Conservation (phyloP, 1,140 invertebrate genomes). For the Drosophila nikananu region DNA sequence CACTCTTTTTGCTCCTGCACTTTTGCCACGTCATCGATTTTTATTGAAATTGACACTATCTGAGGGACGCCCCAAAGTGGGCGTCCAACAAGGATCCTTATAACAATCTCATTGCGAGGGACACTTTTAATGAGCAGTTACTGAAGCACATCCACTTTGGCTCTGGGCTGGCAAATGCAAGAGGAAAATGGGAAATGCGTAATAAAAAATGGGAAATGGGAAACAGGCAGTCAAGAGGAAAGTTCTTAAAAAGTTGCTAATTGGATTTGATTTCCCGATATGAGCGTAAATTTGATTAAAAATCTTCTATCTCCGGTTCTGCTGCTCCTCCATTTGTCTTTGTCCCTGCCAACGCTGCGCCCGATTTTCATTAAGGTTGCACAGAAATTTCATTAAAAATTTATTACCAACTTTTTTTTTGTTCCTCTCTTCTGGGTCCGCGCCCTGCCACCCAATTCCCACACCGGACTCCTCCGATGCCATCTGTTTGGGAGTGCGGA, state of each 20-base stretch:
- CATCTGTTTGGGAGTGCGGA: slow-evolving; percentile 61
- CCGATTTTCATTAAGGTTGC: slow-evolving; percentile 57
- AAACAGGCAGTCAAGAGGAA: slow-evolving; percentile 29
- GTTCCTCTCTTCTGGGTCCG: background rate
- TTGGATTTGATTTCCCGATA: slow-evolving; percentile 80
- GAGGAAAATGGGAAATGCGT: background rate
- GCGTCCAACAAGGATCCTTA: slow-evolving; percentile 53
- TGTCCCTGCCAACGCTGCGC: slow-evolving; percentile 4
- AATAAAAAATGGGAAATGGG: background rate
- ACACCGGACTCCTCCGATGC: slow-evolving; percentile 16
- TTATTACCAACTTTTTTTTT: slow-evolving; percentile 65
- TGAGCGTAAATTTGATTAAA: slow-evolving; percentile 74
- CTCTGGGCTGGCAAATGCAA: slow-evolving; percentile 5
- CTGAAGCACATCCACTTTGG: slow-evolving; percentile 38
- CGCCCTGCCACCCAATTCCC: slow-evolving; percentile 5
- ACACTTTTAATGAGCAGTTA: slow-evolving; percentile 77
- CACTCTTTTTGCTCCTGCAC: slow-evolving; percentile 23
- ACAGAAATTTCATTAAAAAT: slow-evolving; percentile 79
- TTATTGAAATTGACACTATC: slow-evolving; percentile 83
- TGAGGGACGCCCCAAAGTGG: slow-evolving; percentile 8
- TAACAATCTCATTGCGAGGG: slow-evolving; percentile 55
- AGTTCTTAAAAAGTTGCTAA: slow-evolving; percentile 75
- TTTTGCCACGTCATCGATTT: slow-evolving; percentile 79
- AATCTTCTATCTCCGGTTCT: slow-evolving; percentile 34
- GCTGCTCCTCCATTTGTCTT: slow-evolving; percentile 14